Percentiles rank a stretch among this genome's conserved stretches.
These are phyloP conservation scores for Mycteria americana DNA, from an alignment of 2,797 vertebrate species.

Conservation along the genomic window DNA sequence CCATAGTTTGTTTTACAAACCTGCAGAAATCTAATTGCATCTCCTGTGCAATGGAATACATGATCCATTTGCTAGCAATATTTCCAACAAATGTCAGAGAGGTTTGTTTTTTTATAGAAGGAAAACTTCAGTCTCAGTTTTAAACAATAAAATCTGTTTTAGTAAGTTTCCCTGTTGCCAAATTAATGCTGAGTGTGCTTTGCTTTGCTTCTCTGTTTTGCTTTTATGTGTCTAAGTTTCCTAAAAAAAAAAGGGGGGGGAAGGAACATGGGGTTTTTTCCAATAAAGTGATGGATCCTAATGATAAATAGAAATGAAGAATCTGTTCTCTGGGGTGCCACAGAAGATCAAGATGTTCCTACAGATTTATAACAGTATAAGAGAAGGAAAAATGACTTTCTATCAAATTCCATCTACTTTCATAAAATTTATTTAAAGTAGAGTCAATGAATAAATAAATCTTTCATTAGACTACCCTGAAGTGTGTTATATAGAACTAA, in stretches of 20 bases:
- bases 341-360: constrained; percentile 2
- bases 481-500: neutral
- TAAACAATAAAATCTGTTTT: constrained; percentile 47
- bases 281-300: neutral
- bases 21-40: constrained; percentile 46
- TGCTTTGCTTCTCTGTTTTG: constrained; percentile 43
- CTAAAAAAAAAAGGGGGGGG: neutral
- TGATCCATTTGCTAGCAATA: constrained; percentile 37
- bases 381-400: neutral
- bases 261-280: neutral
- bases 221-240: constrained; percentile 22
- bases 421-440: neutral
- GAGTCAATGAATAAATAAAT: neutral
- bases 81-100: constrained; percentile 56
- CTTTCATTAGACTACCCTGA: neutral
- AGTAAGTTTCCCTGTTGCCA: constrained; percentile 5
- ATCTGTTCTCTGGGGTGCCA: neutral
- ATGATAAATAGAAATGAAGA: neutral
- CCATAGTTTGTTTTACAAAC: constrained; percentile 40
- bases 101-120: constrained; percentile 34
- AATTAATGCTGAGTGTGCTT: constrained; percentile 49
- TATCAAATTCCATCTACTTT: neutral
- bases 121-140: constrained; percentile 44
- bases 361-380: neutral
- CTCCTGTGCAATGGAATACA: constrained; percentile 55